A percentile compares a stretch with the other conserved stretches of the same genome.
Conservation (phyloP, 2,888 invertebrate genomes). For the Drosophila bunnanda region DNA sequence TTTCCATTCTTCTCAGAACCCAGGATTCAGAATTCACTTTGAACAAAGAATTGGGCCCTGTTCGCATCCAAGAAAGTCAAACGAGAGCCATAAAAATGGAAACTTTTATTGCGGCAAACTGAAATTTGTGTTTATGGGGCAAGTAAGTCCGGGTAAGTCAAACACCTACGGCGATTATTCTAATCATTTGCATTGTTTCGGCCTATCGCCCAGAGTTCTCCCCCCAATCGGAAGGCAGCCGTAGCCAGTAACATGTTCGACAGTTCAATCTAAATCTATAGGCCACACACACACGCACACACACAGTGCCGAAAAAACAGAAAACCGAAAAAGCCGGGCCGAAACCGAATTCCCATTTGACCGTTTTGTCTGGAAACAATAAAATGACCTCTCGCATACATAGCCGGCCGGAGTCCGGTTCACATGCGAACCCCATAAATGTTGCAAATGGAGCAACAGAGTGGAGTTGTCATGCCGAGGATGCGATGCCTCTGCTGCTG, state of each 20-base stretch:
- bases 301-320: slow-evolving; percentile 4
- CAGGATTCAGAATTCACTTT: slow-evolving; percentile 34
- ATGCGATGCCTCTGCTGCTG: slow-evolving; percentile 29
- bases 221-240: neutral
- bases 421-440: slow-evolving; percentile 64
- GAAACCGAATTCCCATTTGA: slow-evolving; percentile 77
- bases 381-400: slow-evolving; percentile 65
- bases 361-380: slow-evolving; percentile 76
- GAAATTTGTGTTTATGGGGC: slow-evolving; percentile 45
- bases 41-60: slow-evolving; percentile 7
- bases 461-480: slow-evolving; percentile 60
- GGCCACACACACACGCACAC: slow-evolving; percentile 44
- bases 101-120: slow-evolving; percentile 54
- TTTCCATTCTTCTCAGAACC: neutral
- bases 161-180: slow-evolving; percentile 76
- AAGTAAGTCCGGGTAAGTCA: slow-evolving; percentile 53
- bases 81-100: slow-evolving; percentile 45
- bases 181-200: slow-evolving; percentile 69
- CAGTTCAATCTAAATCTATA: slow-evolving; percentile 78
- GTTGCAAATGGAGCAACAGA: slow-evolving; percentile 75
- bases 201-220: slow-evolving; percentile 29
- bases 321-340: slow-evolving; percentile 25
- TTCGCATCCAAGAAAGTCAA: slow-evolving; percentile 24
- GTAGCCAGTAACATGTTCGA: slow-evolving; percentile 63
- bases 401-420: slow-evolving; percentile 25